Evolutionary conservation across 2,113 vertebrate genomes (phyloP), one percentile per base, ranked within the genome.

Genomic region (Gymnobelideus leadbeateri): DNA sequence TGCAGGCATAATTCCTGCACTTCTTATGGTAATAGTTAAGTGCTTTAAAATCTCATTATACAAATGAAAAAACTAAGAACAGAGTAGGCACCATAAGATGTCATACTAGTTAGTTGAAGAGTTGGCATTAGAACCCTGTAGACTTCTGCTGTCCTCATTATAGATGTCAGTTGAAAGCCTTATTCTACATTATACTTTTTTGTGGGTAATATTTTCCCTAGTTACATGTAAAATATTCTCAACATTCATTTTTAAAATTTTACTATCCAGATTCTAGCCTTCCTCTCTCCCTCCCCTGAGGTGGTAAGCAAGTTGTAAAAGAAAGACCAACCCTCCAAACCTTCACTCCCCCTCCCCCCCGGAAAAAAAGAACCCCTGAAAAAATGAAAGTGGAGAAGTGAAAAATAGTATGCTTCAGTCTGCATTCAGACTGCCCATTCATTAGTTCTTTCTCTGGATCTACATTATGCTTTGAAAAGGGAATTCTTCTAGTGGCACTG

Each of bases 81-180:
- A 53, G 16, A 51, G 61, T 84, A 47, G 61, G 92, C 49, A 9
- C 55, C 8, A 31, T 51, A 55, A 46, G 47, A 92, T 84, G 90
- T 94, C 49, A 89, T 10, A 53, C n/a, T 89, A 53, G n/a, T 96
- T 93, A 84, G 61, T 53, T 54, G n/a, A 11, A 89, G 68, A 92
- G 61, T 53, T 55, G 57, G 93, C 68, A 49, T 55, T 93, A 61
- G 92, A 93, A 89, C 12, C 92, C 53, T 26, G 23, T 91, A 31
- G 46, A 51, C 89, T 0, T 91, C 37, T 91, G 16, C 19, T 43
- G n/a, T 84, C 19, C 8, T 21, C 68, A 84, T 43, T 68, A 21
- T 84, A 21, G 43, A 84, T 84, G 12, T 84, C 68, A 84, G 8
- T 84, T 84, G n/a, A 84, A 84, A 84, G 21, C 31, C 31, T 16